These are phyloP conservation scores for Nymphicus hollandicus DNA, from an alignment of 2,113 vertebrate species.

Conservation along the genomic window DNA sequence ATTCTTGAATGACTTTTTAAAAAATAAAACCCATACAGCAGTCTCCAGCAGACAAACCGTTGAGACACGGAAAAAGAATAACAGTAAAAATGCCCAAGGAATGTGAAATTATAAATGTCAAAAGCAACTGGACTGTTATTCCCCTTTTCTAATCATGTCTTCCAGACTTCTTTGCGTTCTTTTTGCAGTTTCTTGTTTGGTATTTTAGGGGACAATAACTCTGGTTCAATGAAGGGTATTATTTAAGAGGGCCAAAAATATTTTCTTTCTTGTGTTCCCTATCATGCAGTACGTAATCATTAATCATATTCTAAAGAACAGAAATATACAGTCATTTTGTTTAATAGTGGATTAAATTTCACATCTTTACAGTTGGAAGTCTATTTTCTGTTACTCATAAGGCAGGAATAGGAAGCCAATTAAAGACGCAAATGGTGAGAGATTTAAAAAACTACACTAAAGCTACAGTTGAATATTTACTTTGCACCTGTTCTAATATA, in stretches of 20 bases:
- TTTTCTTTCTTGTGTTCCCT: not conserved
- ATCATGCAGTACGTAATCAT: not conserved
- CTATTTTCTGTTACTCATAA: not conserved
- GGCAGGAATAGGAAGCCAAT: not conserved
- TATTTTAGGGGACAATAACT: not conserved
- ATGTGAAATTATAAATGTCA: not conserved
- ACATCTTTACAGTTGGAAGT: not conserved
- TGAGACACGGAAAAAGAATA: not conserved
- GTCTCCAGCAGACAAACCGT: not conserved
- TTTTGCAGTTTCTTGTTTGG: not conserved
- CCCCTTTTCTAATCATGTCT: not conserved
- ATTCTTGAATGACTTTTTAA: not conserved
- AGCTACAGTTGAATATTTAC: not conserved
- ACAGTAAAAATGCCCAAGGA: not conserved
- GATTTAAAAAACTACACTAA: not conserved
- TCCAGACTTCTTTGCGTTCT: not conserved
- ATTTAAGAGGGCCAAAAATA: not conserved
- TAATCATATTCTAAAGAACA: not conserved
- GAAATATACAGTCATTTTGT: not conserved
- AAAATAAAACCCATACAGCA: not conserved
- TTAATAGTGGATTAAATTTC: not conserved
- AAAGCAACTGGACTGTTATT: not conserved
- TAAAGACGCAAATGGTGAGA: not conserved
- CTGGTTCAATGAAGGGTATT: not conserved
- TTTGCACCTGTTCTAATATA: not conserved